phyloP scores from a whole-genome alignment of 2,113 vertebrate species.

The Axis porcinus region DNA sequence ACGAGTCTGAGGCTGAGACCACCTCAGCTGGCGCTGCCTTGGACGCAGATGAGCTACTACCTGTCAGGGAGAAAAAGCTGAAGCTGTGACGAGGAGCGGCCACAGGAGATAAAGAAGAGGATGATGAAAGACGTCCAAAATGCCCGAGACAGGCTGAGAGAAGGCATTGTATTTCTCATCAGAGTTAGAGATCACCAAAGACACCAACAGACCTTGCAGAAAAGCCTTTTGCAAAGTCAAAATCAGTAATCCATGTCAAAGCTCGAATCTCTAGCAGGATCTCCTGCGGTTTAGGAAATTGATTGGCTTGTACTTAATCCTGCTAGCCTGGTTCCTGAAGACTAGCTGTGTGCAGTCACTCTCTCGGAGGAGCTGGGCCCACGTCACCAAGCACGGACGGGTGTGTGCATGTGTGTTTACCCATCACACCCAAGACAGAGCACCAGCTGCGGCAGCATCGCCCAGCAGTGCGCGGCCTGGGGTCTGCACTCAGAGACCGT shows the following conservation, averaged over 20 bases:
- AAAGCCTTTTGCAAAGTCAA: background rate
- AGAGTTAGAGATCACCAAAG: background rate
- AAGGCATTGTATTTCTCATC: background rate
- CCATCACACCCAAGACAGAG: fast-evolving
- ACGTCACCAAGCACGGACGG: background rate
- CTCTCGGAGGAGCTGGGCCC: background rate
- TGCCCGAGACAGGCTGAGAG: background rate
- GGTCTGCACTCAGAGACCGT: background rate
- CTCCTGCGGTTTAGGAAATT: background rate
- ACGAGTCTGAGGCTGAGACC: background rate
- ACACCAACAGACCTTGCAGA: background rate
- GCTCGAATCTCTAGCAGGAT: background rate
- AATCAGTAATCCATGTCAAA: background rate
- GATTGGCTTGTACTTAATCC: background rate
- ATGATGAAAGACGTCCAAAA: background rate
- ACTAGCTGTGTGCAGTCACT: background rate
- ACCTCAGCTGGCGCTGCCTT: background rate
- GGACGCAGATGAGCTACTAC: background rate
- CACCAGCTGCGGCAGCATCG: background rate
- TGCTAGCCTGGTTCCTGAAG: background rate
- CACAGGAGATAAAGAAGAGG: background rate
- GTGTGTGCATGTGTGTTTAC: background rate
- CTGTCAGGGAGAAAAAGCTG: background rate
- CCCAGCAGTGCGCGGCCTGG: fast-evolving
- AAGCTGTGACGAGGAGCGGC: background rate